Evolutionary conservation across 2,888 invertebrate species (phyloP).

Genomic region (Baronia brevicornis): DNA sequence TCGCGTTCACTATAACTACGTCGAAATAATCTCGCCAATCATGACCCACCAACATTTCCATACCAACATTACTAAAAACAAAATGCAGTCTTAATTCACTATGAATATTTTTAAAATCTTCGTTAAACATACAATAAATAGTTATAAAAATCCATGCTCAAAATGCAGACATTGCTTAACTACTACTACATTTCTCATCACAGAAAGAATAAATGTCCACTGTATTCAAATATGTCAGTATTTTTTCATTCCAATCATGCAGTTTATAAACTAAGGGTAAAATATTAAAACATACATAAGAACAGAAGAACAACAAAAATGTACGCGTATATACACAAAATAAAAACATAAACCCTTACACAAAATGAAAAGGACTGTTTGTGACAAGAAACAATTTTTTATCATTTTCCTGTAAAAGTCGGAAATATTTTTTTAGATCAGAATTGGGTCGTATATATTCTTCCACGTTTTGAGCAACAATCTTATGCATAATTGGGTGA

Average conservation of each 20-base stretch:
- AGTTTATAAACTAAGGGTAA: not conserved
- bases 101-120: too few species aligned
- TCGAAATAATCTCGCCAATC: slow-evolving; percentile 96
- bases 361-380: slow-evolving; percentile 97
- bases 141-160: too few species aligned
- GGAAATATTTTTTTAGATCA: slow-evolving; percentile 83
- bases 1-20: slow-evolving; percentile 94
- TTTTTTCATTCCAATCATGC: too few species aligned
- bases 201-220: too few species aligned
- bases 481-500: slow-evolving; percentile 92
- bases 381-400: slow-evolving; percentile 97
- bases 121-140: too few species aligned
- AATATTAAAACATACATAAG: not conserved
- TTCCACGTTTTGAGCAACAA: slow-evolving; percentile 87
- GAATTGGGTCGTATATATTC: slow-evolving; percentile 87
- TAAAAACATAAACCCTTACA: slow-evolving; percentile 75
- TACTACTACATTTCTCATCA: too few species aligned
- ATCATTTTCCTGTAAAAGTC: slow-evolving; percentile 80
- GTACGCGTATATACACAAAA: not conserved
- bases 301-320: slow-evolving; percentile 1
- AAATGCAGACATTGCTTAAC: too few species aligned
- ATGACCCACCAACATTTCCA: slow-evolving; percentile 90
- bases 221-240: too few species aligned
- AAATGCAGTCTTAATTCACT: too few species aligned
- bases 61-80: slow-evolving; percentile 87